Base-by-base conservation (phyloP, 2,888 invertebrate genomes). In the Copidosoma aretas region DNA sequence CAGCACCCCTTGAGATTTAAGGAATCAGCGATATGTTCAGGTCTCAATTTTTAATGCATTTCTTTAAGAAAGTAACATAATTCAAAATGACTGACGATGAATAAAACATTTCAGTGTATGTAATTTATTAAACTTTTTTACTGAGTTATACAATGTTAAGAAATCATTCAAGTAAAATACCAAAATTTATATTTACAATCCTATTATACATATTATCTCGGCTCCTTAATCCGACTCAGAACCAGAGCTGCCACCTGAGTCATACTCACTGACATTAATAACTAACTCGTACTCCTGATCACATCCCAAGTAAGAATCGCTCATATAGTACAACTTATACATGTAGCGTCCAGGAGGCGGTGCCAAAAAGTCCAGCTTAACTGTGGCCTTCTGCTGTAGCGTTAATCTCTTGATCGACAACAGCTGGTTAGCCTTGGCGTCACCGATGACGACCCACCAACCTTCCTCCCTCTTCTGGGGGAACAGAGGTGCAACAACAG, bases 391-490 rank as follows among this genome's bases (percentile, higher is more conserved):
- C 80, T 97, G 94, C 72, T 95, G 97, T 17, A 99, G 87, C 0
- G 97, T 96, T 32, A 99, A 88, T 49, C 99, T 89, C 85, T 99
- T 99, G 84, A 99, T 99, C 14, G 98, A 98, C 10, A 98, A 88
- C 56, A 99, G 86, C 0, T 96, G 94, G 86, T 99, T 99, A 41
- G 89, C 89, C 81, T 94, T 94, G 0, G 97, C 94, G 81, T 98
- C 98, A 0, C 99, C 99, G 75, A 99, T 94, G 14, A 99, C 98
- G 51, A 99, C 95, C 99, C 99, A 99, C 94, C 94, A 94, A 61
- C 94, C 94, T 84, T 95, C 94, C 81, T 94, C 94, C 62, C 94
- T 90, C 89, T 94, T 94, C 89, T 94, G 86, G 15, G 99, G 98
- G 88, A 97, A 99, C 86, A 95, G 95, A 0, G 99, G 99, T 1